Base-by-base conservation (phyloP, 2,797 vertebrate genomes). In the Botia almorhae region DNA sequence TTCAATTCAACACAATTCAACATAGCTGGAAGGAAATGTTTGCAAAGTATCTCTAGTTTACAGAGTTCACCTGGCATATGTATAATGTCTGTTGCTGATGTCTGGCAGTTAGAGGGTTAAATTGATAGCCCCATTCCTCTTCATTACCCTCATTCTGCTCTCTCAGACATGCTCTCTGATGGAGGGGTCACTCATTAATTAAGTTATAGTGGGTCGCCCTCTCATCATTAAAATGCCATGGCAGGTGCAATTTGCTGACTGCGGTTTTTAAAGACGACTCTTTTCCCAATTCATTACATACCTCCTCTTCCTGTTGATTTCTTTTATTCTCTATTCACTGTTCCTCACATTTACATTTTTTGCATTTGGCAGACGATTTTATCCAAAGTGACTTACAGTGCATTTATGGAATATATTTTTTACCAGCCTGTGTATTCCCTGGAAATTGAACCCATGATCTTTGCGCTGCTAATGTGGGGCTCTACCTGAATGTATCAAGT, bases 281-380 rank as follows among this genome's bases (percentile, higher is more conserved):
- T 75, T 81, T 64, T 43, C 74, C 71, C 65, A 67, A 78, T 79
- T 80, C 76, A 83, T 83, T 80, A 78, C 76, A 77, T 19, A 21
- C 39, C 64, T 36, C 29, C 23, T 61, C 23, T 74, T 76, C 48
- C 16, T 39, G 48, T 55, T 16, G 14, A 50, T 16, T 58, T 51
- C 60, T 36, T 53, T 23, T 65, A 60, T 36, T 55, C 29, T 43
- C 50, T 4, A 33, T 4, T 51, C n/a, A 16, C 7, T 16, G 2
- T 17, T 58, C 19, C 55, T 23, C 12, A 13, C 17, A 26, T 60
- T 70, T 67, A 33, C 33, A 33, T 33, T 33, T 33, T 33, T 2
- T 33, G 33, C 33, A 33, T 33, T 33, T 5, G 2, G 5, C 33
- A 33, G 33, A 33, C 5, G 33, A 2, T 33, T 33, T 33, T 33